Evolutionary conservation across 2,797 vertebrate species (phyloP), one percentile per base, ranked within the genome.

Genomic region (Microhierax caerulescens): DNA sequence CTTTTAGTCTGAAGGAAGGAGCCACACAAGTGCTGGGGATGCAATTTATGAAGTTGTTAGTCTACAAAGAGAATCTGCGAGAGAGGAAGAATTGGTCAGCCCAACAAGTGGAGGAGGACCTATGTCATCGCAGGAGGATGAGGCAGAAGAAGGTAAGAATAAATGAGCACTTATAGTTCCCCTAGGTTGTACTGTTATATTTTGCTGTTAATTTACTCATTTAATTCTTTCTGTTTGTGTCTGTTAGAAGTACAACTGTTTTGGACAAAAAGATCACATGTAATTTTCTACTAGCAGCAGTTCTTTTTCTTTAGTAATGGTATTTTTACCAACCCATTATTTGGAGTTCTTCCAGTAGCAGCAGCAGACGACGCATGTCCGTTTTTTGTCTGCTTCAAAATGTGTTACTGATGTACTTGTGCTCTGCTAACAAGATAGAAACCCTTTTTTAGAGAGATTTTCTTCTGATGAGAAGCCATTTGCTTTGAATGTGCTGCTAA

Each of bases 1-100:
- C 27, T n/a, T 97, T 73, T 96, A 99, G 99, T 98, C 98, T 90
- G 98, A 98, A 81, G 98, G 98, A 59, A 99, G 98, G 97, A 96
- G 96, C 92, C 98, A 98, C 56, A 95, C 98, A 67, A 98, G 37
- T 50, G 72, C 97, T 89, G 99, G 98, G 63, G 99, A 99, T 78
- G 98, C 98, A 18, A 99, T 99, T 95, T 99, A 99, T 93, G 99
- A 99, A 97, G 99, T 99, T 95, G 98, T 99, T 95, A 99, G 99
- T 96, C 98, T 99, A 57, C 99, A 99, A 95, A 98, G 99, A 93
- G 98, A 99, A 88, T 99, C 99, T 28, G 99, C 99, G 94, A 98
- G 97, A 97, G 98, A 98, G 48, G 98, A 98, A 76, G 97, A 97
- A 43, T 83, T 97, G 32, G 22, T 95, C 64, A 98, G 98, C 85